Conservation (phyloP, 2,113 vertebrate species). For the Pelecanus crispus region DNA sequence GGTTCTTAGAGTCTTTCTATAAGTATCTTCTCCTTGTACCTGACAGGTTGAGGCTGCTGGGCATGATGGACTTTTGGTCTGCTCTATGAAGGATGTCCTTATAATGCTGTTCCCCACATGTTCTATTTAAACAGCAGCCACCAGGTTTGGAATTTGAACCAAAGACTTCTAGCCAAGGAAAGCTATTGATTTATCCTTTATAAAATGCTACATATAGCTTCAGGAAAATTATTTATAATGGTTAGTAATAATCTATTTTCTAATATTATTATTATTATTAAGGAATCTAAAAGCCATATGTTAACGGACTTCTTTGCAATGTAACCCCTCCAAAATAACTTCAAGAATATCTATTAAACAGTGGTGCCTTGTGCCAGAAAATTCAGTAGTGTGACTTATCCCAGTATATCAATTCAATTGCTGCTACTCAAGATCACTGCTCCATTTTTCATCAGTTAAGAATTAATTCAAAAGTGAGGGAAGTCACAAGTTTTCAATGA, state of each 20-base stretch:
- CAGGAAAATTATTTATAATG: background rate
- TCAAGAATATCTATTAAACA: background rate
- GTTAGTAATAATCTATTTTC: background rate
- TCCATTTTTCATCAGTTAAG: background rate
- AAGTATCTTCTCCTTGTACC: background rate
- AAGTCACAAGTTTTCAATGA: constrained; percentile 44
- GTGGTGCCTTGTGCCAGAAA: background rate
- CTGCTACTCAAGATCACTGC: background rate
- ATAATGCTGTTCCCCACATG: background rate
- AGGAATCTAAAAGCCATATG: background rate
- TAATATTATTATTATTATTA: constrained; percentile 12
- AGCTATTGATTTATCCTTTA: background rate
- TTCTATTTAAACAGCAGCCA: background rate
- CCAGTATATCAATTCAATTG: constrained; percentile 5
- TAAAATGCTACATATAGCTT: background rate
- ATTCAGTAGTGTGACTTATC: background rate
- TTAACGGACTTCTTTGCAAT: background rate
- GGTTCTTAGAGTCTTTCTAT: background rate
- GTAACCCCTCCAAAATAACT: constrained; percentile 17
- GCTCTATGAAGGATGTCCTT: background rate
- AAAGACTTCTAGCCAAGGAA: background rate
- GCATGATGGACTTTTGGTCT: background rate
- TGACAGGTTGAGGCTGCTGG: background rate
- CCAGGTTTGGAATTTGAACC: background rate
- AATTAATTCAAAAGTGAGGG: constrained; percentile 27